phyloP scores from a whole-genome alignment of 2,113 vertebrate genomes.

The Brachypodius melanocephalos region DNA sequence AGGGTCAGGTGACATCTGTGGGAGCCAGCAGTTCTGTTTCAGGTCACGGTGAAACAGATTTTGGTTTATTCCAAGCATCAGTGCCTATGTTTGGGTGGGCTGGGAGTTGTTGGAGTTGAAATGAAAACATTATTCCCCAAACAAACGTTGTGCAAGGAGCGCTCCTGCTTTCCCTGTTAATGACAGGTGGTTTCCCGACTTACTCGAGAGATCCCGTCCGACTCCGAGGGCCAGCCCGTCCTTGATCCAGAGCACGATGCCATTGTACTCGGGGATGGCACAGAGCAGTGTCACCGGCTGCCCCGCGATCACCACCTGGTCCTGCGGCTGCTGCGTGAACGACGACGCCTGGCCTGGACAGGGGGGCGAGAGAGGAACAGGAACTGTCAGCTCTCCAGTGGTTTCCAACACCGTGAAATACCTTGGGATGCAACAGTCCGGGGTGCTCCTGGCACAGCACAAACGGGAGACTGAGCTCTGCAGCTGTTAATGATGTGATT shows the following conservation, averaged over 20 bases:
- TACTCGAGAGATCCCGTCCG: conserved; percentile 93
- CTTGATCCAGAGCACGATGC: conserved; percentile 96
- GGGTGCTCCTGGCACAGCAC: neutral
- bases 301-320: conserved; percentile 92
- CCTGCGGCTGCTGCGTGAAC: conserved; percentile 95
- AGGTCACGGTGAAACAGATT: neutral
- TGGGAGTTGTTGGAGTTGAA: neutral
- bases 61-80: neutral
- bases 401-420: fast-evolving
- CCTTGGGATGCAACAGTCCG: neutral
- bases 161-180: fast-evolving
- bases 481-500: neutral
- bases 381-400: fast-evolving
- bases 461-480: neutral
- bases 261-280: conserved; percentile 90
- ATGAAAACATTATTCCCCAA: neutral
- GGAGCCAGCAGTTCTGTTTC: neutral
- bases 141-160: neutral
- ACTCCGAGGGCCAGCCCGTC: conserved; percentile 93
- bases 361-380: neutral
- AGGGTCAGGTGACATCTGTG: neutral
- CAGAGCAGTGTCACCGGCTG: conserved; percentile 91
- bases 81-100: fast-evolving
- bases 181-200: neutral
- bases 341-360: conserved; percentile 81